These are phyloP conservation scores for Corythoichthys haematopterus DNA, from an alignment of 2,113 vertebrate genomes.

Conservation along the genomic window DNA sequence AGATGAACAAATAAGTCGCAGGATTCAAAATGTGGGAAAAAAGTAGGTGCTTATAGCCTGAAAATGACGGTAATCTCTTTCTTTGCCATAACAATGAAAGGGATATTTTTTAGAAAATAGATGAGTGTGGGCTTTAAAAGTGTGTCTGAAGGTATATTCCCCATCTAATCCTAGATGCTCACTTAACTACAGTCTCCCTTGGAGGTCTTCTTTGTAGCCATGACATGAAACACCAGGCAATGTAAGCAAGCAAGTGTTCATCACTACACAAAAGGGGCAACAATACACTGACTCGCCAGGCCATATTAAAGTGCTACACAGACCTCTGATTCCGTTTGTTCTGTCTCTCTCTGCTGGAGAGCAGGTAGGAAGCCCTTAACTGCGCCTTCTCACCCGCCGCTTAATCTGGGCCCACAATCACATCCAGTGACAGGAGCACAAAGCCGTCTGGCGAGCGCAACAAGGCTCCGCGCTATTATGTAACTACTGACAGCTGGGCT, in stretches of 20 bases:
- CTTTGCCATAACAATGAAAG: background rate
- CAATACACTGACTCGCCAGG: constrained; percentile 26
- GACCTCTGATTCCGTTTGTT: constrained; percentile 50
- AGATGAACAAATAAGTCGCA: too few species aligned
- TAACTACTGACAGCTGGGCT: constrained; percentile 76
- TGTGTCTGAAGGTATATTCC: background rate
- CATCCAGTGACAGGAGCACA: constrained; percentile 70
- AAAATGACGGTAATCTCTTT: too few species aligned
- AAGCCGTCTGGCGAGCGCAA: constrained; percentile 66
- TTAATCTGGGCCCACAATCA: constrained; percentile 75
- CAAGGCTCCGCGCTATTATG: constrained; percentile 74
- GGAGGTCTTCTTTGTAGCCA: constrained; percentile 39
- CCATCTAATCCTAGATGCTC: constrained; percentile 18
- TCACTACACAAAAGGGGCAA: constrained; percentile 34
- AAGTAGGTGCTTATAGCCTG: too few species aligned
- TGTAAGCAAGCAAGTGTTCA: constrained; percentile 29
- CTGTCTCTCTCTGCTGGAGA: constrained; percentile 59
- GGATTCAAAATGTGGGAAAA: too few species aligned
- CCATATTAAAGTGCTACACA: constrained; percentile 40
- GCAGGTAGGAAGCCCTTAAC: constrained; percentile 70
- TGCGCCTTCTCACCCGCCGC: constrained; percentile 63
- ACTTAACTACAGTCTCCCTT: constrained; percentile 16
- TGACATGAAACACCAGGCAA: constrained; percentile 40
- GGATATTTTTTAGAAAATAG: background rate
- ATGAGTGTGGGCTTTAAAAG: background rate